Percentiles rank a stretch among this genome's conserved stretches.
Evolutionary conservation across 2,888 invertebrate species (phyloP).

Genomic region (Drosophila recens): DNA sequence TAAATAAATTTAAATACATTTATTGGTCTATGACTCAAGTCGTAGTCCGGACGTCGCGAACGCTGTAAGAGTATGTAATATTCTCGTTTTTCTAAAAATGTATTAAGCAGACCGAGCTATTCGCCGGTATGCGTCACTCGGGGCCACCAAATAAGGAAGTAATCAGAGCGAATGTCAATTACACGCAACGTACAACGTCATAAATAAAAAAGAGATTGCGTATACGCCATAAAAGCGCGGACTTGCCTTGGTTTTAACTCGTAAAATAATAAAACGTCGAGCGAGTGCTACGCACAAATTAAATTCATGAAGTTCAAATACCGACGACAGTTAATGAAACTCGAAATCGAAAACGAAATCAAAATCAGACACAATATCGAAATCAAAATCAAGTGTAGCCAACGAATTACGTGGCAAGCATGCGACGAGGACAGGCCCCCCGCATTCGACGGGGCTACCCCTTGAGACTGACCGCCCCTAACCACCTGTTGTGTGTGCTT

Average conservation of each 20-base stretch:
- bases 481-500: conserved; percentile 16
- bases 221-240: conserved; percentile 69
- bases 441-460: conserved; percentile 16
- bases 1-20: too few species aligned
- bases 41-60: background rate
- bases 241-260: conserved; percentile 55
- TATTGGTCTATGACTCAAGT: conserved; percentile 3
- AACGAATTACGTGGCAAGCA: conserved; percentile 69
- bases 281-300: conserved; percentile 65
- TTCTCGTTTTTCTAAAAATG: background rate
- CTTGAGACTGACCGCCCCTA: conserved; percentile 28
- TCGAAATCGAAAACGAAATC: conserved; percentile 32
- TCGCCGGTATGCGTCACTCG: conserved; percentile 33
- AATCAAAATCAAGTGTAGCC: conserved; percentile 51
- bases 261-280: conserved; percentile 32
- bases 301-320: conserved; percentile 67
- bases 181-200: conserved; percentile 60
- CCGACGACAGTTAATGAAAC: conserved; percentile 40
- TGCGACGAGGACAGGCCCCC: conserved; percentile 56
- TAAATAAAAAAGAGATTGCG: conserved; percentile 60
- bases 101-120: conserved; percentile 5
- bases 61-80: background rate
- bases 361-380: conserved; percentile 28
- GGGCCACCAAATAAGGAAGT: conserved; percentile 69
- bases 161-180: conserved; percentile 72